Base-by-base conservation (phyloP, 2,888 invertebrate species). In the Spatulosminthurus flaviceps region DNA sequence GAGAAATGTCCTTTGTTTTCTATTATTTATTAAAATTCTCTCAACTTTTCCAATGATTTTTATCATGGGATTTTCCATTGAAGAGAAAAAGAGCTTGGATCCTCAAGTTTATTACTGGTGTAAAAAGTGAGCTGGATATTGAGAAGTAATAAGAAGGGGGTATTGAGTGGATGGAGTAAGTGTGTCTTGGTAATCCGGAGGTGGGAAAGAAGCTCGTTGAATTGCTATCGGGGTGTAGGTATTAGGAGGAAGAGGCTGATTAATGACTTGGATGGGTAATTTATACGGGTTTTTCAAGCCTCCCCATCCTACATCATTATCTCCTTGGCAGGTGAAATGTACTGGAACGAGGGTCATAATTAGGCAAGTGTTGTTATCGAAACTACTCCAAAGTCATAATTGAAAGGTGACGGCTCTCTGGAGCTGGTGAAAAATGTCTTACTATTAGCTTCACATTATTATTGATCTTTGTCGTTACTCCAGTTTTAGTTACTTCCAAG, bases 261-360 rank as follows among this genome's bases (percentile, higher is more conserved):
- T 72, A 72, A 72, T 72, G 43, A 43, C 26, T 22, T 24, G n/a
- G 26, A 72, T 72, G 72, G 72, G 26, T 43, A 72, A 72, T 72
- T 72, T 72, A 72, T 43, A 72, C 67, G 29, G 26, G 28, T 2
- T 67, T 67, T 29, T 28, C 26, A 26, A 13, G 24, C 26, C 67
- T 67, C 67, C 19, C 67, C n/a, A 29, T 64, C 64, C 64, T 22
- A 26, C 67, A 19, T 67, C 67, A 26, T 51, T 51, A 51, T 51
- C 51, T 51, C 51, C 51, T 64, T 64, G 26, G 24, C 24, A 64
- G 64, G 64, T 64, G 64, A 64, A 64, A 64, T 24, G 64, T 64
- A 64, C 64, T 24, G 64, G 26, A 51, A 51, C 51, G 5, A n/a
- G 51, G 51, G 51, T 51, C 51, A 51, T 51, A 51, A 51, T 51